A percentile compares a stretch with the other conserved stretches of the same genome.
Evolutionary conservation across 2,888 invertebrate genomes (phyloP).

Genomic region (Agrotis segetum): DNA sequence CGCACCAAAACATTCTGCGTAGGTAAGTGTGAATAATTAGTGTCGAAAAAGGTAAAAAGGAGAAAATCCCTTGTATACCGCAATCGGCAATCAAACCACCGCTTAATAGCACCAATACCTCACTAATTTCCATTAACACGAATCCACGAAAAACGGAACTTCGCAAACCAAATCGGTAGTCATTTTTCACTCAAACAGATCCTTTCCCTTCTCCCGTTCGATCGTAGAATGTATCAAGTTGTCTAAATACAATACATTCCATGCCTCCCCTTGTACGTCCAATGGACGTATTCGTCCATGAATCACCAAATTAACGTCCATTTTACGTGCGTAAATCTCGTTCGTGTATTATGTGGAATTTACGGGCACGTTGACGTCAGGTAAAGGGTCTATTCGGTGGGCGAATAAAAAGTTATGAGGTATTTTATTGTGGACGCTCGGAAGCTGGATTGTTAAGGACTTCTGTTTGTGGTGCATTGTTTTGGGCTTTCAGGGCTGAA

Average conservation of each 20-base stretch:
- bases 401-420: constrained; percentile 46
- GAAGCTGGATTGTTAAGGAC: constrained; percentile 1
- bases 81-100: no score
- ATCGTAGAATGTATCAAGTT: constrained; percentile 32
- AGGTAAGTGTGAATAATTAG: no score
- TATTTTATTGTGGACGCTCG: constrained; percentile 20
- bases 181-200: constrained; percentile 45
- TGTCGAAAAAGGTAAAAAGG: no score
- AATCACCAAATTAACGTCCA: constrained; percentile 52
- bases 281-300: constrained; percentile 40
- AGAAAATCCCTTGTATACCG: background rate
- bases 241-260: constrained; percentile 48
- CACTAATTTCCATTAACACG: constrained; percentile 42
- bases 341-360: constrained; percentile 46
- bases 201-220: background rate
- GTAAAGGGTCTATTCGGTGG: constrained; percentile 20
- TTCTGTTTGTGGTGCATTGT: background rate
- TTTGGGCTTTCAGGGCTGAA: background rate
- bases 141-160: constrained; percentile 3
- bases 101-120: background rate
- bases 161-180: constrained; percentile 32
- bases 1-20: no score
- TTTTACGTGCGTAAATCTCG: constrained; percentile 55
- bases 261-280: constrained; percentile 8
- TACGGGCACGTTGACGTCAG: constrained; percentile 37